These are phyloP conservation scores for Anoplophora glabripennis DNA, from an alignment of 1,140 invertebrate genomes.

Conservation along the genomic window DNA sequence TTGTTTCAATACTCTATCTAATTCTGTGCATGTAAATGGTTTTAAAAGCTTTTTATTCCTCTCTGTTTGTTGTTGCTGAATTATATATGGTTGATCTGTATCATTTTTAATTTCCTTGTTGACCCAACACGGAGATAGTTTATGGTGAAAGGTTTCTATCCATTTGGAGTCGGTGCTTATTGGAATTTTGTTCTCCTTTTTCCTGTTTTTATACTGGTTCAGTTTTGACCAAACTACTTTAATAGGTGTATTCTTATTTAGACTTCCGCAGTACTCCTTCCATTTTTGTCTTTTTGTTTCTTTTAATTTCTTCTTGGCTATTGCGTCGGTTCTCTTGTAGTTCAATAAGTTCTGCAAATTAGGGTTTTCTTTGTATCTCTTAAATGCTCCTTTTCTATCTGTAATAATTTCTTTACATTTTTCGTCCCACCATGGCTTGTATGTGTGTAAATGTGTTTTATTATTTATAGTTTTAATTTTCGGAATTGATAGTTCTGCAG, in stretches of 20 bases:
- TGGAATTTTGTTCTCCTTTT: neutral
- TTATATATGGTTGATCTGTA: neutral
- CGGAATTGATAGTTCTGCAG: neutral
- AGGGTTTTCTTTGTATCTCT: neutral
- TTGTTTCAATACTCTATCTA: neutral
- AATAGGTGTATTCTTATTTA: neutral
- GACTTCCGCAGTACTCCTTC: neutral
- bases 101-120: neutral
- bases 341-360: neutral
- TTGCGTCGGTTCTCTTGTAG: neutral
- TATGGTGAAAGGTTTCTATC: neutral
- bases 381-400: neutral
- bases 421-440: neutral
- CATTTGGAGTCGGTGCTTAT: neutral
- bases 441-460: neutral
- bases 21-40: too few species aligned
- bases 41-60: too few species aligned
- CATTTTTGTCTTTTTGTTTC: too few species aligned
- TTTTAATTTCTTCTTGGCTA: neutral
- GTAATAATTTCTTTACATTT: neutral
- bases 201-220: constrained; percentile 2
- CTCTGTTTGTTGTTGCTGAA: neutral
- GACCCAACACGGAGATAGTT: neutral
- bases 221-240: neutral
- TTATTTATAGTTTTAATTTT: neutral